Evolutionary conservation across 30 jellyfish, hydroid and myxozoan species (phyloP).

Genomic region (Aurelia sp.): DNA sequence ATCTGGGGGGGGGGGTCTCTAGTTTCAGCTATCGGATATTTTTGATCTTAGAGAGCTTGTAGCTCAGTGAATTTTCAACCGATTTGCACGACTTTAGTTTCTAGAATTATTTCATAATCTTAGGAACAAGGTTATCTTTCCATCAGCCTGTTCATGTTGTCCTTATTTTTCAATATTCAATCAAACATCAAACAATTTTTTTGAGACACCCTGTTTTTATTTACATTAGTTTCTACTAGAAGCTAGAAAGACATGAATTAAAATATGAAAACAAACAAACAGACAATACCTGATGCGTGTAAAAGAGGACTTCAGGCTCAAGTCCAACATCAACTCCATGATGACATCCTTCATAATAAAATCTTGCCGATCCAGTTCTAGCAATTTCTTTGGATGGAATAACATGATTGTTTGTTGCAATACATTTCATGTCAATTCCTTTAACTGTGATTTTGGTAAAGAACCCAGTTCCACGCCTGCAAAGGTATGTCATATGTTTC

Average conservation of each 20-base stretch:
- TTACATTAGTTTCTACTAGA: neutral
- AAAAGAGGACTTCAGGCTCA: constrained; percentile 74
- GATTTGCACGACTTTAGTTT: no score
- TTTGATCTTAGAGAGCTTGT: no score
- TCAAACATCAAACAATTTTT: no score
- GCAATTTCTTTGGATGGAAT: constrained; percentile 71
- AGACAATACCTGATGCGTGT: constrained; percentile 70
- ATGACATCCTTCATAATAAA: constrained; percentile 82
- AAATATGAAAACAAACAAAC: neutral
- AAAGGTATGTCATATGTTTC: neutral
- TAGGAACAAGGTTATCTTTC: no score
- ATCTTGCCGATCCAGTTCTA: constrained; percentile 74
- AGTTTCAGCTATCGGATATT: no score
- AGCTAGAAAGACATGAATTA: neutral
- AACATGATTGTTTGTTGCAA: constrained; percentile 92
- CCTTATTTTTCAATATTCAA: no score
- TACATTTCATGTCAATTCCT: constrained; percentile 63
- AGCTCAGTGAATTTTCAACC: no score
- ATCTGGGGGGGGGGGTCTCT: no score
- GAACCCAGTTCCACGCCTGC: constrained; percentile 95
- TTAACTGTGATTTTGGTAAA: constrained; percentile 60
- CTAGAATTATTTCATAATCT: no score
- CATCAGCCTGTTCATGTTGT: no score
- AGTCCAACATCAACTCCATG: constrained; percentile 72
- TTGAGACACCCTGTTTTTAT: no score